Evolutionary conservation across 2,797 vertebrate species (phyloP).

Genomic region (Cossypha niveicapilla): DNA sequence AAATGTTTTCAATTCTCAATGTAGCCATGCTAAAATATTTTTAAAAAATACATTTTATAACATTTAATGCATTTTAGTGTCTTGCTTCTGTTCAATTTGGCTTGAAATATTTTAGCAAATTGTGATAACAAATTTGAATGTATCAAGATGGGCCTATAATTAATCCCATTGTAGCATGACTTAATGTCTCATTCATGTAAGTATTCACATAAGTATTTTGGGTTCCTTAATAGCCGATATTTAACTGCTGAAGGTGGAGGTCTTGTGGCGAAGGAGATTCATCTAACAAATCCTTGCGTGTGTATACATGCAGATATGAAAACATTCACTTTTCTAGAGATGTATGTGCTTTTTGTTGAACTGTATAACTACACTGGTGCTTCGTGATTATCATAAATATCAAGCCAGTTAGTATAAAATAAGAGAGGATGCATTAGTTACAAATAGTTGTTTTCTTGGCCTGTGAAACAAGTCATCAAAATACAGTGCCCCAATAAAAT

Average conservation of each 20-base stretch:
- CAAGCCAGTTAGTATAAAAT: neutral
- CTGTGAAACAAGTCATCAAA: neutral
- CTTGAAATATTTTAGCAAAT: neutral
- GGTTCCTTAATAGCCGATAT: neutral
- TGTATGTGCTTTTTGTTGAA: neutral
- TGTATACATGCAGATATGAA: neutral
- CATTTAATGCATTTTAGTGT: neutral
- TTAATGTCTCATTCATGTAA: fast-evolving
- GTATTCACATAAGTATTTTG: neutral
- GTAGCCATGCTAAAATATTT: neutral
- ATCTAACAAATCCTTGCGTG: neutral
- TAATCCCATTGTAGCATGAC: neutral
- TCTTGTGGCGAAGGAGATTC: neutral
- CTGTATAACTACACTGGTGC: neutral
- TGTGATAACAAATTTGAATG: neutral
- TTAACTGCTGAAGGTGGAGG: neutral
- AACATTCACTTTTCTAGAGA: neutral
- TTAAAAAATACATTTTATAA: neutral
- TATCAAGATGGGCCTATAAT: neutral
- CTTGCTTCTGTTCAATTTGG: neutral
- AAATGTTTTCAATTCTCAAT: neutral
- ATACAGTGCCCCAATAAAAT: neutral
- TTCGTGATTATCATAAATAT: neutral
- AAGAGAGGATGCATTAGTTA: neutral
- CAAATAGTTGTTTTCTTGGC: neutral